Evolutionary conservation across 1,140 invertebrate genomes (phyloP).

Genomic region (Lepidurus apus): DNA sequence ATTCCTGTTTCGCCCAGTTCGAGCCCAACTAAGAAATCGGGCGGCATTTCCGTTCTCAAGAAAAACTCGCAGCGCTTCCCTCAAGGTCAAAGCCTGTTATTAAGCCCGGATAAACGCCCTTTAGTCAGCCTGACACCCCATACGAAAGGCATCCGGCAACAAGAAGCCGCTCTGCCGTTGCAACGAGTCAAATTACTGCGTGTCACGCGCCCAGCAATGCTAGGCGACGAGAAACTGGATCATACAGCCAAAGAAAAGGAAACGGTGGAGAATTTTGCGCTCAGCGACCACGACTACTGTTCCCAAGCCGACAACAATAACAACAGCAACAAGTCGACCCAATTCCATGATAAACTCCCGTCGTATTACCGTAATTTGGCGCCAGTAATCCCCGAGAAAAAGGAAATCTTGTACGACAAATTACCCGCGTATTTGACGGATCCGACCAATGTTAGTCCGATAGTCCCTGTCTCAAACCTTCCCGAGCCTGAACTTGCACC

Average conservation of each 20-base stretch:
- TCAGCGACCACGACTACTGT: constrained; percentile 18
- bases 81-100: neutral
- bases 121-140: neutral
- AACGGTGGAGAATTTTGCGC: neutral
- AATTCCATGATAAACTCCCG: constrained; percentile 30
- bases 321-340: neutral
- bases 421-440: constrained; percentile 39
- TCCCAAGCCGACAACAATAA: neutral
- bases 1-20: neutral
- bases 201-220: neutral
- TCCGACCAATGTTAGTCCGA: neutral
- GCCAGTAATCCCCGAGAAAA: neutral
- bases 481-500: neutral
- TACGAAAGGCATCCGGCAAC: constrained; percentile 5
- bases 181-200: constrained; percentile 14
- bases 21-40: neutral
- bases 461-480: neutral
- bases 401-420: constrained; percentile 37
- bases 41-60: neutral
- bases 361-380: constrained; percentile 33
- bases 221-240: neutral
- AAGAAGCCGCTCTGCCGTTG: neutral
- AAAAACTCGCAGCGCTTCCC: constrained; percentile 9
- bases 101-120: constrained; percentile 1
- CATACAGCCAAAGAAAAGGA: neutral